Conservation (phyloP, 2,888 invertebrate genomes). For the Mimachlamys varia region DNA sequence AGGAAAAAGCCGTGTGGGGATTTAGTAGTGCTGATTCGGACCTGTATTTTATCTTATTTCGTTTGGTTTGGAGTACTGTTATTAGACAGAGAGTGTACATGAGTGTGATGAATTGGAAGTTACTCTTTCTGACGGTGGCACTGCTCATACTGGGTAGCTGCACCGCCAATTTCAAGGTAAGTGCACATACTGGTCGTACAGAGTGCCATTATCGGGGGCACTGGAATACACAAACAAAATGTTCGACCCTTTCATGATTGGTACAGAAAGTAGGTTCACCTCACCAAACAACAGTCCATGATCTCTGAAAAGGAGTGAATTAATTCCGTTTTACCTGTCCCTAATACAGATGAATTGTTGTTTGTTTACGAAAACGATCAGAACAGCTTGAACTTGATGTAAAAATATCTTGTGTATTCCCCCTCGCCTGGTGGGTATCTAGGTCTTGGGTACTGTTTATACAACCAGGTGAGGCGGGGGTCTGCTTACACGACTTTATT, state of each 20-base stretch:
- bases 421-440: slow-evolving; percentile 8
- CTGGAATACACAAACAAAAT: background rate
- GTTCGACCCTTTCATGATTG: background rate
- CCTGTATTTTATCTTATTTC: background rate
- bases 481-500: background rate
- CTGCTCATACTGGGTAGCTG: background rate
- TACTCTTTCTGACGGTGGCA: slow-evolving; percentile 28
- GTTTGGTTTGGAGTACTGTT: background rate
- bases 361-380: slow-evolving; percentile 1
- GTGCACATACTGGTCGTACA: background rate
- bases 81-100: background rate
- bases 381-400: background rate
- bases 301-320: background rate
- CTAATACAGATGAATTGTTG: background rate
- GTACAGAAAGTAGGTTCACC: background rate
- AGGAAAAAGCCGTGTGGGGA: slow-evolving; percentile 6
- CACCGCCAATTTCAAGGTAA: slow-evolving; percentile 8
- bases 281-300: background rate
- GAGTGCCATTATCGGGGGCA: background rate
- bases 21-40: slow-evolving; percentile 6
- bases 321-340: background rate
- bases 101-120: slow-evolving; percentile 6
- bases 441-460: background rate
- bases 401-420: background rate
- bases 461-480: background rate